A percentile compares a stretch with the other conserved stretches of the same genome.
phyloP scores from a whole-genome alignment of 2,797 vertebrate species.

The Pagetopsis macropterus region DNA sequence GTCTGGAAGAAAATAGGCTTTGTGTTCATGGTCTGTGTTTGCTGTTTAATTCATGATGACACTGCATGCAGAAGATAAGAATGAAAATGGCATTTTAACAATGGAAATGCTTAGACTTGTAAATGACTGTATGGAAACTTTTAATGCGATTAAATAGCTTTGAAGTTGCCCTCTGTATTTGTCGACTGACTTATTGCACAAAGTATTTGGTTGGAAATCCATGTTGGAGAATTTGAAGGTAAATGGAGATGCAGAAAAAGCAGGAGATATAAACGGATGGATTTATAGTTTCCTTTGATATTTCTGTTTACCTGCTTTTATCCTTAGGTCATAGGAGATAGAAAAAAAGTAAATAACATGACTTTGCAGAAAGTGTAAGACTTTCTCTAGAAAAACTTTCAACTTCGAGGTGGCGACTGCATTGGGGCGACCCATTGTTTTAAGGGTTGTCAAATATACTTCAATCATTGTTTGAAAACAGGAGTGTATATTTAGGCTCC shows the following conservation, averaged over 20 bases:
- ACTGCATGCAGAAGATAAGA: constrained; percentile 73
- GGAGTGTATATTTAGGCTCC: no score
- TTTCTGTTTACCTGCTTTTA: constrained; percentile 21
- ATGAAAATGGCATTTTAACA: constrained; percentile 70
- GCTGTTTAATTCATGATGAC: constrained; percentile 64
- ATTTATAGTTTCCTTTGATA: no score
- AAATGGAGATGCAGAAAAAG: constrained; percentile 18
- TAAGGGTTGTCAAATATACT: constrained; percentile 12
- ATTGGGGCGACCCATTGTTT: neutral
- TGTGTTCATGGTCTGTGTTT: constrained; percentile 65
- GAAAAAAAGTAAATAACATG: constrained; percentile 11
- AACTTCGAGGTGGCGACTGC: constrained; percentile 1
- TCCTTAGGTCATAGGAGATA: neutral
- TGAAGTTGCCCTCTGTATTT: constrained; percentile 69
- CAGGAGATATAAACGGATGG: constrained; percentile 6
- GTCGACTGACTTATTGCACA: constrained; percentile 51
- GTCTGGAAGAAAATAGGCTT: constrained; percentile 62
- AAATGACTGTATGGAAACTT: constrained; percentile 71
- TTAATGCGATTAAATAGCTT: constrained; percentile 79
- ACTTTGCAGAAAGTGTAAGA: constrained; percentile 2
- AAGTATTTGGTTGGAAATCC: constrained; percentile 35
- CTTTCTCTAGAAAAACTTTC: neutral
- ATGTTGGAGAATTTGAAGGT: constrained; percentile 32
- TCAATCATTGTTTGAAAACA: constrained; percentile 7
- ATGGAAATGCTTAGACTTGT: constrained; percentile 70